A percentile compares a stretch with the other conserved stretches of the same genome.
Evolutionary conservation across 2,888 invertebrate species (phyloP).

Genomic region (Encarsia formosa): DNA sequence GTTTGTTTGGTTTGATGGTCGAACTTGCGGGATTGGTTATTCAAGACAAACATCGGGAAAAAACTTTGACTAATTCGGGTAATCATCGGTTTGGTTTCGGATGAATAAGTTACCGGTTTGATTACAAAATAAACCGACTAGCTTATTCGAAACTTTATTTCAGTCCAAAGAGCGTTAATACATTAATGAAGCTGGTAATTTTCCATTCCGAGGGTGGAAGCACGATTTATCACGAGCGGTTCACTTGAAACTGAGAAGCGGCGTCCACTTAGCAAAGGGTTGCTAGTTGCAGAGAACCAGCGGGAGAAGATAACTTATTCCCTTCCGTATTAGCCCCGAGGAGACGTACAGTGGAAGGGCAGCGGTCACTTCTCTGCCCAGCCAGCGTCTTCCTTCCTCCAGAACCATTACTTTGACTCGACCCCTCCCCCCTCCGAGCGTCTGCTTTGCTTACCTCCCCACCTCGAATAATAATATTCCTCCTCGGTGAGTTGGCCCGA

Average conservation of each 20-base stretch:
- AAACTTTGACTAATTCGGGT: no score
- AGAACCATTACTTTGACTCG: not conserved
- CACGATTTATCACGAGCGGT: slow-evolving; percentile 27
- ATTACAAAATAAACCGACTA: no score
- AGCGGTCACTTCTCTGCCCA: slow-evolving; percentile 14
- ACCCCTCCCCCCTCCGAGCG: not conserved
- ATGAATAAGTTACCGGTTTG: no score
- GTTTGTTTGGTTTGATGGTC: no score
- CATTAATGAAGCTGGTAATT: no score
- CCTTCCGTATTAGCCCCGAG: slow-evolving; percentile 31
- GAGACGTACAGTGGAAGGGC: slow-evolving; percentile 28
- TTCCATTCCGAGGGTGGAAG: not conserved
- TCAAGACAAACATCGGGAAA: no score
- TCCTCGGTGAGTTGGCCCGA: no score
- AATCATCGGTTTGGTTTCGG: no score
- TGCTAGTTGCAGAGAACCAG: slow-evolving; percentile 44
- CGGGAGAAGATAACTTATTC: slow-evolving; percentile 46
- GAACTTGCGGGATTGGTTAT: no score
- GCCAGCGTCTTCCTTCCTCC: not conserved
- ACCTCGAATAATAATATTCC: no score
- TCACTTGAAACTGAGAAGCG: slow-evolving; percentile 42
- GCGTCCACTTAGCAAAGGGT: slow-evolving; percentile 44
- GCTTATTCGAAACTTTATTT: no score
- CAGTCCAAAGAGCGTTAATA: no score
- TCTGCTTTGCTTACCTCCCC: not conserved